Conservation (phyloP, 1,140 invertebrate species). For the Bombus picipes region DNA sequence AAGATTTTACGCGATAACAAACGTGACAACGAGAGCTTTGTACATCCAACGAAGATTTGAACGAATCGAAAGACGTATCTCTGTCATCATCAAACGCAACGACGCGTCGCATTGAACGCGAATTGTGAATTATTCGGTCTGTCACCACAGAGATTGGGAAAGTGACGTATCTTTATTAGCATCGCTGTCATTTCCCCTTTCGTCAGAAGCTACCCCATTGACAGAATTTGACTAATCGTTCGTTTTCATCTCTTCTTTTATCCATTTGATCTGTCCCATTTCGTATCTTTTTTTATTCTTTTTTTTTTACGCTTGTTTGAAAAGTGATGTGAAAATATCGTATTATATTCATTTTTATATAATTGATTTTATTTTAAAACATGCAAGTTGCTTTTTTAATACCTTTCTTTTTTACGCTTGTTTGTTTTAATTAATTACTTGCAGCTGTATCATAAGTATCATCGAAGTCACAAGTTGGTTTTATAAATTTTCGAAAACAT, state of each 20-base stretch:
- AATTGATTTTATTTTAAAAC: not conserved
- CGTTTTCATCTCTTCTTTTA: not conserved
- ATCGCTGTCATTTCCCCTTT: not conserved
- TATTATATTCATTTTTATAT: not conserved
- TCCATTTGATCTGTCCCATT: not conserved
- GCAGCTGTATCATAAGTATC: too few relatives aligned
- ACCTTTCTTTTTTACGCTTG: too few relatives aligned
- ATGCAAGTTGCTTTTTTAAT: too few relatives aligned
- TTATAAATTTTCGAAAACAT: too few relatives aligned
- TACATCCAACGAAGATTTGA: not conserved
- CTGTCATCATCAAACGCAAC: not conserved
- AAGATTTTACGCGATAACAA: not conserved
- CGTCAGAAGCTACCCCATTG: not conserved
- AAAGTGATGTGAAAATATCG: not conserved
- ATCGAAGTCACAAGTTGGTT: too few relatives aligned
- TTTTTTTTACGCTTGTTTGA: not conserved
- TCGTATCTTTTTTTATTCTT: not conserved
- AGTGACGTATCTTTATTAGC: slow-evolving; percentile 4
- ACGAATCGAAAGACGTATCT: not conserved
- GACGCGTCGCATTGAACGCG: not conserved
- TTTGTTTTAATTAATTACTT: too few relatives aligned
- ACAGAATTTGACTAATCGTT: not conserved
- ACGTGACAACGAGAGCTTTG: not conserved
- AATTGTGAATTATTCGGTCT: slow-evolving; percentile 8
- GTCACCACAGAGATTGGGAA: slow-evolving; percentile 5